These are phyloP conservation scores for Hylia prasina DNA, from an alignment of 2,113 vertebrate species.

Conservation along the genomic window DNA sequence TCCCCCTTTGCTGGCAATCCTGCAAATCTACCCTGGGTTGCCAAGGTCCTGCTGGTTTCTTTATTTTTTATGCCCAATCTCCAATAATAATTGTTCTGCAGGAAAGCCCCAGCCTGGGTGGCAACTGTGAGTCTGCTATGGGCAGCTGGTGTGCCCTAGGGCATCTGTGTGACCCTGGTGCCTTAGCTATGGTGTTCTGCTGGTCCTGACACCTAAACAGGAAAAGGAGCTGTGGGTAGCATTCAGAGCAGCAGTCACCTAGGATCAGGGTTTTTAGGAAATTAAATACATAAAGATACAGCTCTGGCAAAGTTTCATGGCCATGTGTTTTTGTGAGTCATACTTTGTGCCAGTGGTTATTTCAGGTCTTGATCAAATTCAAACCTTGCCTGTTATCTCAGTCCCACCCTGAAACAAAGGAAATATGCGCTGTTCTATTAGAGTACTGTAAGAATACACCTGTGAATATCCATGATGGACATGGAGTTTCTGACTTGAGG, in stretches of 20 bases:
- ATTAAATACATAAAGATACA: background rate
- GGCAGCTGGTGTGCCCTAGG: background rate
- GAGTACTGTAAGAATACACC: background rate
- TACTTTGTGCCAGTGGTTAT: background rate
- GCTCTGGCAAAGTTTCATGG: background rate
- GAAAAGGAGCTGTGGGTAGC: background rate
- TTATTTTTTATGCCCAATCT: background rate
- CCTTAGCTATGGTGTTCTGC: background rate
- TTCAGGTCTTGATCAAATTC: background rate
- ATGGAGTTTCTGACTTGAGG: background rate
- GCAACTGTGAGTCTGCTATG: background rate
- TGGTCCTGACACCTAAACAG: background rate
- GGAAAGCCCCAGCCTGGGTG: background rate
- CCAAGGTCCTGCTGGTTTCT: background rate
- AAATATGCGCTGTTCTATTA: background rate
- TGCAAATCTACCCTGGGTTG: background rate
- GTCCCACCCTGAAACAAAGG: background rate
- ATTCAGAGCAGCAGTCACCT: background rate
- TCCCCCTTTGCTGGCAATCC: background rate
- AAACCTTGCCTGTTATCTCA: background rate
- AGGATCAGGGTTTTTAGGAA: background rate
- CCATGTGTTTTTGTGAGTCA: background rate
- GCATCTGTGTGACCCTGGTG: rapidly evolving
- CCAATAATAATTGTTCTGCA: background rate
- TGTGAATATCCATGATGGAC: background rate